Percentiles rank a stretch among this genome's conserved stretches.
phyloP scores from a whole-genome alignment of 2,113 vertebrate genomes.

The Manacus vitellinus region DNA sequence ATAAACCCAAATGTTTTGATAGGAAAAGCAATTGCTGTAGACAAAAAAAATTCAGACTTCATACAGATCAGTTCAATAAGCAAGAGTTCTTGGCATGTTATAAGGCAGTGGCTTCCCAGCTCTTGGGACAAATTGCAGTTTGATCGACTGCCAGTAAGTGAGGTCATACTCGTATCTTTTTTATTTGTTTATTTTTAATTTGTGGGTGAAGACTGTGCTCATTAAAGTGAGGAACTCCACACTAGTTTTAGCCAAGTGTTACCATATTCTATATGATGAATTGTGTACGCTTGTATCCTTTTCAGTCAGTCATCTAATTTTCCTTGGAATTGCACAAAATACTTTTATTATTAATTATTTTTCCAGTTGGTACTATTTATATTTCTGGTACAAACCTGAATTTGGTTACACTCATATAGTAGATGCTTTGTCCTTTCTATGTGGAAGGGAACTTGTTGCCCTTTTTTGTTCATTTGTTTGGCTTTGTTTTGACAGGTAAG shows the following conservation, averaged over 20 bases:
- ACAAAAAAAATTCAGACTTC: not conserved
- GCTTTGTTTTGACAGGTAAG: not conserved
- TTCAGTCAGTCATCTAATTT: constrained; percentile 17
- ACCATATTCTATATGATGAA: constrained; percentile 22
- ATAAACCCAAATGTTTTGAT: constrained; percentile 12
- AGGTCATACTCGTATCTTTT: constrained; percentile 41
- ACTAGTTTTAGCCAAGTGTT: constrained; percentile 37
- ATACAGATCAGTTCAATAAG: not conserved
- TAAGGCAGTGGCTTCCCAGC: constrained; percentile 33
- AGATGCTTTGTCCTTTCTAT: not conserved
- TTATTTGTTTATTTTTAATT: constrained; percentile 72
- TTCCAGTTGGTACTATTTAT: not conserved
- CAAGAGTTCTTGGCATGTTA: not conserved
- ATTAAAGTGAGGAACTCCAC: constrained; percentile 44
- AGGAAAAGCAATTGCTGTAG: constrained; percentile 4
- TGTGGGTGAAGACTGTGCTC: constrained; percentile 51
- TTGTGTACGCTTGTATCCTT: not conserved
- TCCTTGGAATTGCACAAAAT: constrained; percentile 23
- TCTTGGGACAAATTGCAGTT: constrained; percentile 49
- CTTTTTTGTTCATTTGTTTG: not conserved
- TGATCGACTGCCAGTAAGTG: constrained; percentile 41
- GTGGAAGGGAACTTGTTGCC: not conserved
- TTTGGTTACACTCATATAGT: not conserved
- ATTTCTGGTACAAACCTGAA: not conserved
- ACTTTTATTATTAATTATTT: constrained; percentile 16